phyloP scores from a whole-genome alignment of 2,888 invertebrate genomes.

The Panzeria rudis region DNA sequence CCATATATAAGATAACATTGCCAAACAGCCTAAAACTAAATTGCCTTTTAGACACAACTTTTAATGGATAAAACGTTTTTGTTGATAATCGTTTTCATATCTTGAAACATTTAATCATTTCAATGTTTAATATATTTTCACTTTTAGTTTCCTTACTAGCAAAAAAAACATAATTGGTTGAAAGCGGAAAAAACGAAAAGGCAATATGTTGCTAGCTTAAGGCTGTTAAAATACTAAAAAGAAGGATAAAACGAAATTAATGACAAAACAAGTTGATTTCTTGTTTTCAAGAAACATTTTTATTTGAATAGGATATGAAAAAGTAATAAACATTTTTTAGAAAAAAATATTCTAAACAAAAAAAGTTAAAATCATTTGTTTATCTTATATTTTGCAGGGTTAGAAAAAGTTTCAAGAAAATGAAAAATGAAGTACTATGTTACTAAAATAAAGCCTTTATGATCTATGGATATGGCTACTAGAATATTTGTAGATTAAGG shows the following conservation, averaged over 20 bases:
- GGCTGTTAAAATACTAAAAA: slow-evolving; percentile 11
- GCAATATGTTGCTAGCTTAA: slow-evolving; percentile 24
- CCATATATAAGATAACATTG: not conserved
- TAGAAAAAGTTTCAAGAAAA: not conserved
- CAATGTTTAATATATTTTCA: slow-evolving; percentile 5
- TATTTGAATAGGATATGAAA: not conserved
- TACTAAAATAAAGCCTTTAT: too few relatives aligned
- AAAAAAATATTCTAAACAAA: not conserved
- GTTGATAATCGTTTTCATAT: not conserved
- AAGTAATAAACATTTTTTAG: not conserved
- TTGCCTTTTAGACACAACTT: not conserved
- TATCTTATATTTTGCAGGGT: not conserved
- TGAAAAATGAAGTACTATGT: not conserved
- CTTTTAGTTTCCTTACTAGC: not conserved
- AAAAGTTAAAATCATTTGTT: not conserved
- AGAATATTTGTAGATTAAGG: too few relatives aligned
- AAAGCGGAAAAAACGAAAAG: not conserved
- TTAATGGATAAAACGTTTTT: not conserved
- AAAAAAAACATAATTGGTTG: not conserved
- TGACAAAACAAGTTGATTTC: slow-evolving; percentile 29
- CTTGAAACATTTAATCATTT: slow-evolving; percentile 13
- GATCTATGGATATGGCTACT: too few relatives aligned
- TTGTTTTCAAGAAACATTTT: not conserved
- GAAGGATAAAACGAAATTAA: slow-evolving; percentile 35
- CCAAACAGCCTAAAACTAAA: not conserved